Evolutionary conservation across 1,140 invertebrate genomes (phyloP).

Genomic region (Gonioctena quinquepunctata): DNA sequence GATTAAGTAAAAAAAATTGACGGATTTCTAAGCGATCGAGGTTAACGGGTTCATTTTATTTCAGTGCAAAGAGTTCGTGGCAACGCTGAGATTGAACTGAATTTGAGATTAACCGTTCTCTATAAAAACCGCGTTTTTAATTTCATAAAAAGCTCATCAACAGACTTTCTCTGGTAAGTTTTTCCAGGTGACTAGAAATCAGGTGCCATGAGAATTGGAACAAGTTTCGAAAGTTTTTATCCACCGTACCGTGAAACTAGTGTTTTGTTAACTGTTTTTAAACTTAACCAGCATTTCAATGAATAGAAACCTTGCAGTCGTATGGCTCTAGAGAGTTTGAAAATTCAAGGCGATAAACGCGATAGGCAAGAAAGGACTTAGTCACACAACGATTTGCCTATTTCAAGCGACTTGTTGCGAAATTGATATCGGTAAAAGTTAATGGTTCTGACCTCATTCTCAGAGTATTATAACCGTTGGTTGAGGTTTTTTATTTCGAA

Average conservation of each 20-base stretch:
- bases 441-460: conserved; percentile 2
- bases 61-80: no score
- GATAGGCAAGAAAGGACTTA: background rate
- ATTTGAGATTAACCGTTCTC: background rate
- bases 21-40: no score
- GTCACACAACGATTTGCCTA: background rate
- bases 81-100: background rate
- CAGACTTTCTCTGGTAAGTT: background rate
- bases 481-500: background rate
- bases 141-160: background rate
- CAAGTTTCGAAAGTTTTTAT: background rate
- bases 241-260: background rate
- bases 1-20: no score
- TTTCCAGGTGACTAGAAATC: no score
- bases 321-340: no score
- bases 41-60: background rate
- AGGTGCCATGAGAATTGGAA: background rate
- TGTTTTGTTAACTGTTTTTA: background rate
- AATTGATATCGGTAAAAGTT: background rate
- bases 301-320: background rate
- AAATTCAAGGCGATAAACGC: background rate
- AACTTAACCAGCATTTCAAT: background rate
- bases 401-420: background rate
- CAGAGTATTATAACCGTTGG: background rate
- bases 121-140: background rate